Base-by-base conservation (phyloP, 2,888 invertebrate species). In the Aleiodes testaceus region DNA sequence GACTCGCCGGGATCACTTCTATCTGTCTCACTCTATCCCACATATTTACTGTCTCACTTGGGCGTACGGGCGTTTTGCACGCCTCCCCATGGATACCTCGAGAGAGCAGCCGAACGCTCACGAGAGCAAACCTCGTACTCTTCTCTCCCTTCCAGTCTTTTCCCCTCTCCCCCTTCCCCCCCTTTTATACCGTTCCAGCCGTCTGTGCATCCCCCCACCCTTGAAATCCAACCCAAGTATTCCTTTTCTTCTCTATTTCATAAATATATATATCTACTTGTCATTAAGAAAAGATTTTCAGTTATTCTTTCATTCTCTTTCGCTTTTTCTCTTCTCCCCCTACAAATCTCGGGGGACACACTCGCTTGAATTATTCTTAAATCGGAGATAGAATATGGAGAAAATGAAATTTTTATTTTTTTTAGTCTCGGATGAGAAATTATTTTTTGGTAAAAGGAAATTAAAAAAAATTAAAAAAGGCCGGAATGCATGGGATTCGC, bases 1-100 rank as follows among this genome's bases (percentile, higher is more conserved):
- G 49, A 69, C 52, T 70, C 70, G 66, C 70, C 59, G 70, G 59
- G 50, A 66, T 50, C 66, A 66, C 66, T 66, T 49, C 49, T 52
- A 20, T 50, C 50, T 42, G 18, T 50, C 66, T 66, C 52, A 18
- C 66, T 66, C 42, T 18, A 12, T 14, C 12, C 16, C 66, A 66
- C 49, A 47, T 49, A 49, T 66, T 36, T 66, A 26, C 49, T 26
- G 50, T 66, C 49, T 50, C 65, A 16, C 65, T 66, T 66, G n/a
- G 20, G n/a, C 22, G 20, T 44, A 44, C 14, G 18, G 44, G 47
- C 63, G 16, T 26, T 63, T 63, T 63, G 45, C 45, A 12, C 22
- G 53, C 20, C 18, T 53, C 22, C 45, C 45, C 45, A 22, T 22
- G 20, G 22, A 45, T 63, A 45, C 45, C 22, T 20, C 63, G 22